Evolutionary conservation across 1,140 invertebrate species (phyloP).

Genomic region (Lepidurus couesii): DNA sequence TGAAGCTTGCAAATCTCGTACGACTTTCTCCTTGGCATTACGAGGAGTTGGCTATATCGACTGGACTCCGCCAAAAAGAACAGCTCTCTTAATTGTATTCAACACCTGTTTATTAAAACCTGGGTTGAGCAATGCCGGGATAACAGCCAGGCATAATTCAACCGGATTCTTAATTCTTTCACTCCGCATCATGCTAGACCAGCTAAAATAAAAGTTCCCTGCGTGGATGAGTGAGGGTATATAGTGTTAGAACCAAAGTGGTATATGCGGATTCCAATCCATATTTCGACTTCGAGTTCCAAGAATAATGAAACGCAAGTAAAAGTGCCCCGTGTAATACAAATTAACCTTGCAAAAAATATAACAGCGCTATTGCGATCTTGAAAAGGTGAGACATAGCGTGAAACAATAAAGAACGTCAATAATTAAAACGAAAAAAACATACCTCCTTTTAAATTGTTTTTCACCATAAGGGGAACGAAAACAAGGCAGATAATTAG

Average conservation of each 20-base stretch:
- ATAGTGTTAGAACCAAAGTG: no score
- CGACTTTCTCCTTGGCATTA: neutral
- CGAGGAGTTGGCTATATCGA: conserved; percentile 13
- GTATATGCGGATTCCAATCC: no score
- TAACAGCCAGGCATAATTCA: neutral
- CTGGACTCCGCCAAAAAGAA: neutral
- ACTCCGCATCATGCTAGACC: neutral
- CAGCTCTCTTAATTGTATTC: conserved; percentile 1
- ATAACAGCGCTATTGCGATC: no score
- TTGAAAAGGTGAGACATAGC: no score
- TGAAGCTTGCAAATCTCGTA: neutral
- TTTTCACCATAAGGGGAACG: neutral
- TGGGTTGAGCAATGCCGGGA: neutral
- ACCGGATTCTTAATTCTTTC: conserved; percentile 17
- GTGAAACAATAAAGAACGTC: neutral
- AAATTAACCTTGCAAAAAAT: no score
- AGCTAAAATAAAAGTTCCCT: neutral
- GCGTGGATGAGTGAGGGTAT: neutral
- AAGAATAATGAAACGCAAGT: no score
- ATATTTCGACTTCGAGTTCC: no score
- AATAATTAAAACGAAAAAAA: neutral
- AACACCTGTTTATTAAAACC: conserved; percentile 14
- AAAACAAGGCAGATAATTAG: neutral
- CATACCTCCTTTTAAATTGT: neutral
- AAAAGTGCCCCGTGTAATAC: no score